Conservation (phyloP, 1,140 invertebrate genomes). For the Bemisia tabaci region DNA sequence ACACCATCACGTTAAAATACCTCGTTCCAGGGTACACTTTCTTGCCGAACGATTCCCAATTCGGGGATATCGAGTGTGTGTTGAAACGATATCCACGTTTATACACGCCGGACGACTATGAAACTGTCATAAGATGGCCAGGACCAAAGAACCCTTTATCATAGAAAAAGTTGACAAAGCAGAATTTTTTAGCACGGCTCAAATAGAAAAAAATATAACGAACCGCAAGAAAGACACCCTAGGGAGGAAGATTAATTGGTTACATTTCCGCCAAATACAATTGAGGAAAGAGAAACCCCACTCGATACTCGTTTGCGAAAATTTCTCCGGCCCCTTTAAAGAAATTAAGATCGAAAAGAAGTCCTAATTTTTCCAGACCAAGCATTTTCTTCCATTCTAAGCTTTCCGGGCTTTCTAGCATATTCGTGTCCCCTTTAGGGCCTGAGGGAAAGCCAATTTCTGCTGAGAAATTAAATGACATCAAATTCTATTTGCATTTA, state of each 20-base stretch:
- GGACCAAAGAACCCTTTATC: constrained; percentile 21
- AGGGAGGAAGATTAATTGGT: constrained; percentile 9
- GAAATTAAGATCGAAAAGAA: constrained; percentile 14
- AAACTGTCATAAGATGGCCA: too few relatives aligned
- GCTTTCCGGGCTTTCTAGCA: constrained; percentile 4
- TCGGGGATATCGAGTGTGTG: constrained; percentile 24
- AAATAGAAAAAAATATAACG: constrained; percentile 9
- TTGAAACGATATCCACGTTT: constrained; percentile 26
- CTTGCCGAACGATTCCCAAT: constrained; percentile 29
- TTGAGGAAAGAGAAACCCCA: constrained; percentile 5
- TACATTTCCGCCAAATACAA: constrained; percentile 10
- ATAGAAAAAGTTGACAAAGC: constrained; percentile 5
- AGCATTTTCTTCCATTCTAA: background rate
- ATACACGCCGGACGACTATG: too few relatives aligned
- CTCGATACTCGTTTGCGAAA: constrained; percentile 8
- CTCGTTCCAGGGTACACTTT: constrained; percentile 28
- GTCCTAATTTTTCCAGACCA: background rate
- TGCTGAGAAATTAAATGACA: constrained; percentile 10
- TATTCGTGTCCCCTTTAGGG: constrained; percentile 10
- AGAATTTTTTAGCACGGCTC: constrained; percentile 8
- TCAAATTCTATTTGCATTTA: constrained; percentile 12
- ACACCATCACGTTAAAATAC: constrained; percentile 25
- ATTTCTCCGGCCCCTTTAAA: constrained; percentile 1
- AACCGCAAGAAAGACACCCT: constrained; percentile 10
- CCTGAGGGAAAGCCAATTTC: constrained; percentile 14